Evolutionary conservation across 30 jellyfish, hydroid and myxozoan species (phyloP).

Genomic region (Calvadosia cruxmelitensis): DNA sequence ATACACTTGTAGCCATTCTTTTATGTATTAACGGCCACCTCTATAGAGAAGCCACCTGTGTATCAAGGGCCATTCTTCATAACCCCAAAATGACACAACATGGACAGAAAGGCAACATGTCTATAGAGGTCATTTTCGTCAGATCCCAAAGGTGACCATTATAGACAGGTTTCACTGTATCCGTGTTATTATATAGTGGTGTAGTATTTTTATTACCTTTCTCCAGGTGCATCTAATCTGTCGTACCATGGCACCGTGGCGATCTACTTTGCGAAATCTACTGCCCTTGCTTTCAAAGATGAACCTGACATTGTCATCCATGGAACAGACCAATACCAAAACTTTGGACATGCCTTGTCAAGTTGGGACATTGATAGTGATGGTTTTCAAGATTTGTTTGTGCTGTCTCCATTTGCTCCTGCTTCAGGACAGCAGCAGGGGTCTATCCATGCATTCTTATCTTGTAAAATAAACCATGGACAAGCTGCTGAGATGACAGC

Average conservation of each 20-base stretch:
- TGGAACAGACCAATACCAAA: conserved; percentile 35
- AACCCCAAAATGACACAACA: too few species aligned
- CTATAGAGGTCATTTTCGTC: too few species aligned
- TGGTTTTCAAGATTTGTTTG: conserved; percentile 49
- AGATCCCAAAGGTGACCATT: too few species aligned
- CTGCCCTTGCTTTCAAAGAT: conserved; percentile 5
- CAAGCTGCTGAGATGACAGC: not conserved
- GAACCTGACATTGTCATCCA: conserved; percentile 22
- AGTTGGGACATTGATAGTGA: conserved; percentile 45
- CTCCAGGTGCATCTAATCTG: conserved; percentile 43
- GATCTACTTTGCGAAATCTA: conserved; percentile 38
- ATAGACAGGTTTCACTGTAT: too few species aligned
- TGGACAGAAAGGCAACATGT: too few species aligned
- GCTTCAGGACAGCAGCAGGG: conserved; percentile 51
- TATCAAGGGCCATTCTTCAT: too few species aligned
- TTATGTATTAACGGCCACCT: too few species aligned
- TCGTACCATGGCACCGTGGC: conserved; percentile 50
- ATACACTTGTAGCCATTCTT: too few species aligned
- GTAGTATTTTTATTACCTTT: too few species aligned
- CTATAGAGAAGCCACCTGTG: too few species aligned
- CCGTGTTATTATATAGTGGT: too few species aligned
- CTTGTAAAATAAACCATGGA: conserved; percentile 1
- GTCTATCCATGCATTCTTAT: conserved; percentile 30
- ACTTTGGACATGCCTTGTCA: conserved; percentile 43
- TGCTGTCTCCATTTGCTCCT: conserved; percentile 54